A percentile compares a stretch with the other conserved stretches of the same genome.
Evolutionary conservation across 2,888 invertebrate genomes (phyloP).

Genomic region (Ischnura elegans): DNA sequence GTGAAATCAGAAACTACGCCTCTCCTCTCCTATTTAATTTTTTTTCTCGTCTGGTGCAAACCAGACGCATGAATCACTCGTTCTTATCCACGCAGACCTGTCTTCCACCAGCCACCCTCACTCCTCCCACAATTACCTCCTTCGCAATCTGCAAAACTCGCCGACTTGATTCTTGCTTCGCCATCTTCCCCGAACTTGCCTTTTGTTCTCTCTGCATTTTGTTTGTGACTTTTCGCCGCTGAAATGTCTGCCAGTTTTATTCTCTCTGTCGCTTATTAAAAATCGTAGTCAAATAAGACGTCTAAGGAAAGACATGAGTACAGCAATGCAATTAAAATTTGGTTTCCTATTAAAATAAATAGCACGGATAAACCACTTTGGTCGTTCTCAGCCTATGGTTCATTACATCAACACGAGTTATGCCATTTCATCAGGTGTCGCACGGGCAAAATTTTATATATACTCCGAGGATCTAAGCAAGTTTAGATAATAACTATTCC

Average conservation of each 20-base stretch:
- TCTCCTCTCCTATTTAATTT: background rate
- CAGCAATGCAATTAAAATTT: too few species aligned
- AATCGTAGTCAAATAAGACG: too few species aligned
- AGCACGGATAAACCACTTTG: too few species aligned
- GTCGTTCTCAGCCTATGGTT: too few species aligned
- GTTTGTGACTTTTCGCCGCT: background rate
- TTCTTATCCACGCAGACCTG: conserved; percentile 27
- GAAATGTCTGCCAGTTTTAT: conserved; percentile 35
- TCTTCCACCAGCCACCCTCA: background rate
- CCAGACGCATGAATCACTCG: conserved; percentile 56
- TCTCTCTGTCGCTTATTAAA: background rate
- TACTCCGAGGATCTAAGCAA: too few species aligned
- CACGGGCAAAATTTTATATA: too few species aligned
- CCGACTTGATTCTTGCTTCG: conserved; percentile 21
- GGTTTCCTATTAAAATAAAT: too few species aligned
- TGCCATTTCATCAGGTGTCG: too few species aligned
- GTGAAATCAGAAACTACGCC: conserved; percentile 25
- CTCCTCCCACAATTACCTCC: conserved; percentile 49
- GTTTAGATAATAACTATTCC: too few species aligned
- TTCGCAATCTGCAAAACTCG: conserved; percentile 43
- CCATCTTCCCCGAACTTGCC: background rate
- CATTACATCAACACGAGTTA: too few species aligned
- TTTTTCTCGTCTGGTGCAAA: conserved; percentile 11
- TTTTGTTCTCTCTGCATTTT: background rate
- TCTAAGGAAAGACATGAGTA: too few species aligned